A percentile compares a stretch with the other conserved stretches of the same genome.
Conservation (phyloP, 2,888 invertebrate species). For the Pharmacophagus antenor region DNA sequence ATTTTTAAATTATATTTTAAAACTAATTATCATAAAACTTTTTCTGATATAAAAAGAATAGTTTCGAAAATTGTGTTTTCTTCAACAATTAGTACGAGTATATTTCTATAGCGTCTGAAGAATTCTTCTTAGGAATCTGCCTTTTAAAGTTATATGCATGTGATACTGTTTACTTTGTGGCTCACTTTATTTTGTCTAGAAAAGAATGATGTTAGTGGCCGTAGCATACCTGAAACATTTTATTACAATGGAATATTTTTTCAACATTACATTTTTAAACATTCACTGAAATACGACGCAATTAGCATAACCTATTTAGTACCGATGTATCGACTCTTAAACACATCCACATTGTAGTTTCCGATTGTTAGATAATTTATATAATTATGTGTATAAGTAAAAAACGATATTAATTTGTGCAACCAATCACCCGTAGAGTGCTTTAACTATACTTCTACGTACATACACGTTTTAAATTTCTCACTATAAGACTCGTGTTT, state of each 20-base stretch:
- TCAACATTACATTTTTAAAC: background rate
- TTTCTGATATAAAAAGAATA: too few relatives aligned
- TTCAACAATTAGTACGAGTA: too few relatives aligned
- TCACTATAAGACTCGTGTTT: conserved; percentile 63
- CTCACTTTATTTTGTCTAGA: too few relatives aligned
- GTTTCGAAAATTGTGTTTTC: too few relatives aligned
- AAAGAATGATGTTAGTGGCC: too few relatives aligned
- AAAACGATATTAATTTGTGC: conserved; percentile 13
- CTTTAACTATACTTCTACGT: conserved; percentile 55
- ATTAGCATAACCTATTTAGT: background rate
- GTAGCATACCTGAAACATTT: background rate
- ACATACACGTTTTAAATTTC: conserved; percentile 75
- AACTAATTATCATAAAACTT: too few relatives aligned
- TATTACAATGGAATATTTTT: background rate
- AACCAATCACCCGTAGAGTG: conserved; percentile 31
- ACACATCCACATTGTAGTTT: background rate
- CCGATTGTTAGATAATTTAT: background rate
- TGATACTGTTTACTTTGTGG: too few relatives aligned
- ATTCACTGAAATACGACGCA: background rate
- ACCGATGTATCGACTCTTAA: background rate
- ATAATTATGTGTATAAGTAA: background rate
- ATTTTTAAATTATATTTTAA: too few relatives aligned
- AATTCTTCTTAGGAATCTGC: too few relatives aligned
- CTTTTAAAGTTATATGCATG: too few relatives aligned
- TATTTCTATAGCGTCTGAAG: too few relatives aligned